phyloP scores from a whole-genome alignment of 2,113 vertebrate species.

The Machaerirhynchus nigripectus region DNA sequence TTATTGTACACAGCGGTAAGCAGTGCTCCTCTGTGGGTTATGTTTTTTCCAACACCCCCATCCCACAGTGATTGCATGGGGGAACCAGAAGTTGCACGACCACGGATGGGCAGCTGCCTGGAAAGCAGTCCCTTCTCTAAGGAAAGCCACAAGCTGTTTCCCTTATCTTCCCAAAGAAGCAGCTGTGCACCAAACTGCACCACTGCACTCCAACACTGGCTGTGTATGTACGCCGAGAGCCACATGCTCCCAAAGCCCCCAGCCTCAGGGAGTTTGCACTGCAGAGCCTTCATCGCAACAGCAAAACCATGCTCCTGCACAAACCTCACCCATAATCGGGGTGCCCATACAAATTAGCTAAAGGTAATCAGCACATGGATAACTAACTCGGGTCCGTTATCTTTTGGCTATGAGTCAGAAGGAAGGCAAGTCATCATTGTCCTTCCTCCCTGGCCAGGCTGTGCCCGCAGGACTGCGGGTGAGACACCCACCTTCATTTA shows the following conservation, averaged over 20 bases:
- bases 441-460: background rate
- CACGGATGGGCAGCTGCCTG: background rate
- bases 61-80: rapidly evolving
- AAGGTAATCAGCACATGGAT: background rate
- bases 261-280: rapidly evolving
- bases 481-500: background rate
- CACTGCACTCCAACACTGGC: background rate
- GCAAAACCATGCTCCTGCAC: background rate
- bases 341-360: rapidly evolving
- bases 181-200: background rate
- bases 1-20: background rate
- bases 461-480: rapidly evolving
- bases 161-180: background rate
- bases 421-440: rapidly evolving
- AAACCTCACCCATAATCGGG: background rate
- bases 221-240: rapidly evolving
- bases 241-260: rapidly evolving
- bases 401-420: background rate
- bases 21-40: background rate
- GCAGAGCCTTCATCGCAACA: rapidly evolving
- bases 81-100: background rate
- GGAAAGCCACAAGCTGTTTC: background rate
- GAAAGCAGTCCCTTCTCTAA: background rate
- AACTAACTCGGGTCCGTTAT: background rate
- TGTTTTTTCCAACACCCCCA: background rate